phyloP scores from a whole-genome alignment of 1,140 invertebrate species.

The Drosophila ambigua region DNA sequence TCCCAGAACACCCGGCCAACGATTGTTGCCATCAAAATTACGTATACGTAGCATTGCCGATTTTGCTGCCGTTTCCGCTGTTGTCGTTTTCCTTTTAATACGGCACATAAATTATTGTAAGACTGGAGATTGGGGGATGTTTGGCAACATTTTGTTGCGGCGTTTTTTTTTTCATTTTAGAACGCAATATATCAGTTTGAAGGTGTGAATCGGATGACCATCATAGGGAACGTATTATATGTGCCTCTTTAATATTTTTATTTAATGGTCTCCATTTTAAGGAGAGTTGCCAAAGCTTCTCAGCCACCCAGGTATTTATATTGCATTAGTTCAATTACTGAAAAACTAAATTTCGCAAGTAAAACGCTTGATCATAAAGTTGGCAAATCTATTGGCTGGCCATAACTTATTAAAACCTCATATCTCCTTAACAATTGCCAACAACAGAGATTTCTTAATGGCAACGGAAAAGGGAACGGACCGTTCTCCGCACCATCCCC shows the following conservation, averaged over 20 bases:
- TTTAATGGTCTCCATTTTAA: neutral
- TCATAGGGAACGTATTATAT: constrained; percentile 25
- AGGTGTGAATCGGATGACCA: constrained; percentile 69
- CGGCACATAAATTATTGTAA: constrained; percentile 81
- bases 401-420: constrained; percentile 72
- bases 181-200: constrained; percentile 62
- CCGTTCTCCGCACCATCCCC: neutral
- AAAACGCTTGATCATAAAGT: constrained; percentile 38
- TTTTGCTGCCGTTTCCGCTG: constrained; percentile 44
- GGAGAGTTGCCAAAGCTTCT: neutral
- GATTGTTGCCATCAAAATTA: constrained; percentile 76
- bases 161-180: constrained; percentile 5
- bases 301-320: neutral
- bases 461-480: constrained; percentile 7
- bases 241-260: constrained; percentile 8
- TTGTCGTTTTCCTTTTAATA: constrained; percentile 80
- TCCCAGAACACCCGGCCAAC: constrained; percentile 5
- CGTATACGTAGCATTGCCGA: constrained; percentile 70
- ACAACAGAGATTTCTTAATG: constrained; percentile 24
- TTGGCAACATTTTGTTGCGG: constrained; percentile 70
- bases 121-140: constrained; percentile 74
- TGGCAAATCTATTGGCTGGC: constrained; percentile 20
- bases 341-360: neutral
- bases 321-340: constrained; percentile 24
- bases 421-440: constrained; percentile 57